Evolutionary conservation across 1,140 invertebrate species (phyloP), one percentile per base, ranked within the genome.

Genomic region (Pectinophora gossypiella): DNA sequence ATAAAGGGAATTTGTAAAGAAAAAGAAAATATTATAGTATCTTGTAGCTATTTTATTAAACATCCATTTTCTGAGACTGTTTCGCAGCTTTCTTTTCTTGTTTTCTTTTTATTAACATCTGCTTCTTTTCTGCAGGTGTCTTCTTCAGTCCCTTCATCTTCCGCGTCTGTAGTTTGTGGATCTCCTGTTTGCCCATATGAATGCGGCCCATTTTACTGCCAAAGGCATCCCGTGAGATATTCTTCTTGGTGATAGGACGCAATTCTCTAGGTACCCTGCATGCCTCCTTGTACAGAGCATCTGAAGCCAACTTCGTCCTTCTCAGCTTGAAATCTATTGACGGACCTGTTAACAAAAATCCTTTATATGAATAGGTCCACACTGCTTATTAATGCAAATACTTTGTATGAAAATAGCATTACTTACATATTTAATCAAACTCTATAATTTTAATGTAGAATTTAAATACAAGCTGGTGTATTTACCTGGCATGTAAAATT

Each of bases 81-180:
- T 69, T 80, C 21, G 75, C 68, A 21, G 72, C 64, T 59, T 74
- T 64, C 51, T 76, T 83, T 13, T 73, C 73, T 51, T 84, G 71
- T 58, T 88, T 90, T 59, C 90, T 91, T 48, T 90, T 88, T 56
- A 90, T 86, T 2, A 89, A 70, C 62, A 89, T 87, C 15, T 85
- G 79, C 61, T 92, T 94, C 64, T 89, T 93, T 66, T 94, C 94
- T 46, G 91, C 89, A 3, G 91, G 70, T 0, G 93, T 91, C 73
- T 95, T 96, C 62, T 92, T 94, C 12, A 99, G 88, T 40, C 95
- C 97, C 87, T 98, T 98, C 91, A 99, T 95, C 84, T 98, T 98
- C 51, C 97, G 91, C 12, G 96, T 97, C 82, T 98, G 96, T 59
- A 99, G 89, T 61, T 91, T 94, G 18, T 91, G 88, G 12, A 98